These are phyloP conservation scores for Oreortyx pictus DNA, from an alignment of 2,797 vertebrate species.

Conservation along the genomic window DNA sequence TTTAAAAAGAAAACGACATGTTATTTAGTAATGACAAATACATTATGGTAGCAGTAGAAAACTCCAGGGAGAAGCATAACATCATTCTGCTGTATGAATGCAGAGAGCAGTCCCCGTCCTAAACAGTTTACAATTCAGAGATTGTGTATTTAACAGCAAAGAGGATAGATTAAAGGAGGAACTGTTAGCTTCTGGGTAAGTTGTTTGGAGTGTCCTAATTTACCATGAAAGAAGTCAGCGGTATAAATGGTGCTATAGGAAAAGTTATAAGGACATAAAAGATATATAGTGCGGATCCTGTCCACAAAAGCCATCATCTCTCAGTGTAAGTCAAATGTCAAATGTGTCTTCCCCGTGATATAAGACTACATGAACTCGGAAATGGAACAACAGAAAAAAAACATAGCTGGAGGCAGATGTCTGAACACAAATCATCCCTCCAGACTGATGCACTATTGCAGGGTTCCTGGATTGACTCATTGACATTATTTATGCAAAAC, in stretches of 20 bases:
- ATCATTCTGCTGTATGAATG: neutral
- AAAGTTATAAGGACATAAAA: conserved; percentile 32
- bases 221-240: conserved; percentile 7
- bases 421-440: conserved; percentile 58
- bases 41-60: neutral
- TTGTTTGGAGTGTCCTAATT: conserved; percentile 23
- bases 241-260: neutral
- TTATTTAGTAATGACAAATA: neutral
- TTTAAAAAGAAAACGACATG: neutral
- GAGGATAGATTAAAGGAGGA: neutral
- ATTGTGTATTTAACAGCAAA: neutral
- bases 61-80: neutral
- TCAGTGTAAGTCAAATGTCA: conserved; percentile 8
- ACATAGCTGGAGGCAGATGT: conserved; percentile 37
- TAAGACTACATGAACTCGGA: conserved; percentile 24
- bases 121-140: neutral
- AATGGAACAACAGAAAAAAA: conserved; percentile 37
- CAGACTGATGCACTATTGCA: neutral
- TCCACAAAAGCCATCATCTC: conserved; percentile 27
- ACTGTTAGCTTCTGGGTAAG: neutral
- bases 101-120: neutral
- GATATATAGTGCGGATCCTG: neutral
- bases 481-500: conserved; percentile 55
- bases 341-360: conserved; percentile 49
- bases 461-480: conserved; percentile 38